Evolutionary conservation across 1,140 invertebrate genomes (phyloP), one percentile per base, ranked within the genome.

Genomic region (Meteorus sp.): DNA sequence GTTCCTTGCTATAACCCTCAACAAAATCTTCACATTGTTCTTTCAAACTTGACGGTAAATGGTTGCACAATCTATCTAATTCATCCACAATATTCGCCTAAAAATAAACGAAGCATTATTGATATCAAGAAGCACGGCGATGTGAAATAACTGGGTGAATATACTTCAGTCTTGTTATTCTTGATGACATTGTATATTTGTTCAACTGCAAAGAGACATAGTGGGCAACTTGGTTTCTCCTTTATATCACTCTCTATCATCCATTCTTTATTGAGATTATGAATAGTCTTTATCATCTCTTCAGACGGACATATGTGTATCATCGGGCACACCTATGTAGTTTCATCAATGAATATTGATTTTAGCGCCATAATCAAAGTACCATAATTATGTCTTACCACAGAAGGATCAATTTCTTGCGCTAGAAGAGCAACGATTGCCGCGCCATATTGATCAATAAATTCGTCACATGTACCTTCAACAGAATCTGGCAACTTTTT

Each of bases 381-480:
- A 27, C 19, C 22, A 31, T 23, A 13, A 56, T 25, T 61, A n/a
- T 43, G 27, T 31, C 72, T 78, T 65, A 90, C 85, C 59, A 82
- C 77, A 47, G 87, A 83, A 13, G 92, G 92, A 80, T 94, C 90
- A 35, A 94, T 86, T 76, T 90, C 84, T 73, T 93, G 88, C n/a
- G 85, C 86, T 8, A 94, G 72, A 55, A 94, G 69, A 27, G 89
- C 86, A 60, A 93, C 84, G 35, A 93, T 69, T n/a, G 86, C 87
- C 70, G 88, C 85, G 9, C 89, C 89, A 71, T 94, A 93, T 56
- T 83, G 81, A 13, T 89, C 79, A 6, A 95, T 81, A 73, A 95
- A 94, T 63, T 86, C 76, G 9, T 83, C 73, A 73, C 94, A 97
- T 65, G 89, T 79, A 0, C 71, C 72, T 60, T 81, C 75, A n/a